phyloP scores from a whole-genome alignment of 2,888 invertebrate genomes.

The Tenthredo notha region DNA sequence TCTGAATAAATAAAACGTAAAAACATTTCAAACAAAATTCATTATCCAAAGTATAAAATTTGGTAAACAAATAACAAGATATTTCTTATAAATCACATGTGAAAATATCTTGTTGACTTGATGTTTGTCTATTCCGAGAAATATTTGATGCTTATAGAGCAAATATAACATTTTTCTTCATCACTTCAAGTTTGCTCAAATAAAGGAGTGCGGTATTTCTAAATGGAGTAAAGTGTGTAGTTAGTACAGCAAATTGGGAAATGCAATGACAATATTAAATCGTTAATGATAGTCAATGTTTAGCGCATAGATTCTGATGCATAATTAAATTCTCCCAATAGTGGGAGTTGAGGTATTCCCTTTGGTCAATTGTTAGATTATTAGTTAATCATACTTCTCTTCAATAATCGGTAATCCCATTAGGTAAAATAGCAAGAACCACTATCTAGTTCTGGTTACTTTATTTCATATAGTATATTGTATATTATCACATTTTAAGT shows the following conservation, averaged over 20 bases:
- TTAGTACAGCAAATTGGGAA: conserved; percentile 56
- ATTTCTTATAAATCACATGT: not conserved
- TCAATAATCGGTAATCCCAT: not conserved
- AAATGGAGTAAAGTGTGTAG: not conserved
- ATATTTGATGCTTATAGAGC: not conserved
- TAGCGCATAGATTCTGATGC: not conserved
- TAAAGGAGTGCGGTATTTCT: not conserved
- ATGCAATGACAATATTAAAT: conserved; percentile 58
- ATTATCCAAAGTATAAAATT: not conserved
- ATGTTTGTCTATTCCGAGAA: not conserved
- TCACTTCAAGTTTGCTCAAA: not conserved
- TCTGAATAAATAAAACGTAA: not conserved
- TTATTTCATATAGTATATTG: conserved; percentile 6
- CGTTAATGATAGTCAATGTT: conserved; percentile 42
- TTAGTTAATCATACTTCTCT: conserved; percentile 26
- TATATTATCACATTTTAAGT: conserved; percentile 6
- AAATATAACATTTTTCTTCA: not conserved
- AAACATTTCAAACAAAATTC: not conserved
- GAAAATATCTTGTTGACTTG: not conserved
- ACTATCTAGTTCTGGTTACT: conserved; percentile 3
- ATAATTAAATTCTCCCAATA: conserved; percentile 20
- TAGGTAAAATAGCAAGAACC: conserved; percentile 19
- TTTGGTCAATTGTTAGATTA: conserved; percentile 38
- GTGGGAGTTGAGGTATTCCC: not conserved
- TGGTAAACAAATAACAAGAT: not conserved